Evolutionary conservation across 2,888 invertebrate species (phyloP), one percentile per base, ranked within the genome.

Genomic region (Ormyrus thymus): DNA sequence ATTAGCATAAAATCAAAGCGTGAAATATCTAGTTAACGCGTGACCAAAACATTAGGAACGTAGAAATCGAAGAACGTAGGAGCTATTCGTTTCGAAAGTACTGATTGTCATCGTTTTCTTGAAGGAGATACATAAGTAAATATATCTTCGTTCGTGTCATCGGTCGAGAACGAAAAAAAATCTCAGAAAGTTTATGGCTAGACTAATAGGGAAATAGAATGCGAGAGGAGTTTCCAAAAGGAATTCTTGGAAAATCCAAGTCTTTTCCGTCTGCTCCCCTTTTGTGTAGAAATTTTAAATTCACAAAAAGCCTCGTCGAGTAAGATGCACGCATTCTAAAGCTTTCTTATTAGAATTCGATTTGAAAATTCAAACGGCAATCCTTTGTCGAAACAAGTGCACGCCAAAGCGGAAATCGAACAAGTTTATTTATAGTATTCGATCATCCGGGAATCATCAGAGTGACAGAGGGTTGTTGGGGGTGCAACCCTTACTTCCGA

Each of bases 121-220:
- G 29, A 29, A 29, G 29, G 29, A 29, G 29, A 29, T 29, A 3
- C 29, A 29, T 29, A 29, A 29, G 29, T 4, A 29, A 29, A 29
- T 29, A 29, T 29, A 29, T 3, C 29, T 29, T 29, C 3, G 29
- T 29, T 29, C 29, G 29, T 4, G 29, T 29, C 29, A 4, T 29
- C 29, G 29, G 29, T 29, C 29, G 29, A 4, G 29, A 29, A 29
- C 1, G 29, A 29, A 29, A 29, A 29, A 29, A 29, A 29, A 29
- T 29, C 29, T 29, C 29, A 29, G 29, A 29, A 29, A 29, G 29
- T 29, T 29, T 29, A 29, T 29, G 29, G 29, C 29, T 29, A 29
- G 29, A 29, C 4, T 4, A 86, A 46, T 83, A 84, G 85, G 85
- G 83, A 81, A 81, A 68, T 80, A 86, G 83, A 79, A 83, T 58